phyloP scores from a whole-genome alignment of 2,113 vertebrate species.

The Tachycineta bicolor region DNA sequence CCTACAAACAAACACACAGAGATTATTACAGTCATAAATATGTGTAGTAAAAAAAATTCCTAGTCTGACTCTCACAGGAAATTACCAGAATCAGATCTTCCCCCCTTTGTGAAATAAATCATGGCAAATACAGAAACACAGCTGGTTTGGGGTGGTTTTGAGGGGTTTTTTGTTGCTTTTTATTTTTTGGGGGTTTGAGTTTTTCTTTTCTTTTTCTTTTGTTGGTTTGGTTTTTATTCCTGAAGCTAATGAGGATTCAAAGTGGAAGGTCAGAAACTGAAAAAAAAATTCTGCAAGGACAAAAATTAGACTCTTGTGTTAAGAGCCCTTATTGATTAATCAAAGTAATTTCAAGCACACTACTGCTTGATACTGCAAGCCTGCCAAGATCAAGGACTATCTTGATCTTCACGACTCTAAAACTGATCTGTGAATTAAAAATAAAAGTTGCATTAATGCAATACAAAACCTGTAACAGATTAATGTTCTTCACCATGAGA shows the following conservation, averaged over 20 bases:
- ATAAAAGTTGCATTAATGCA: background rate
- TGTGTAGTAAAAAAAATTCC: background rate
- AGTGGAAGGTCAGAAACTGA: background rate
- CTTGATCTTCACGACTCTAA: background rate
- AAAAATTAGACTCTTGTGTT: background rate
- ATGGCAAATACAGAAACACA: background rate
- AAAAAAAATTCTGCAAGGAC: background rate
- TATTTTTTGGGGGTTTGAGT: background rate
- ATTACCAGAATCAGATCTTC: background rate
- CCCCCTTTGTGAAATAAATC: background rate
- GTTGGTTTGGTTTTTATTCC: background rate
- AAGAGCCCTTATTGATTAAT: background rate
- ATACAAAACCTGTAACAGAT: background rate
- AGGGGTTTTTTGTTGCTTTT: accelerated
- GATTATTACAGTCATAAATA: background rate
- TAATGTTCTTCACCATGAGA: background rate
- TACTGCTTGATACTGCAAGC: background rate
- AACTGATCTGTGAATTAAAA: background rate
- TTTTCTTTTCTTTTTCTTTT: background rate
- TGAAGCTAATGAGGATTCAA: background rate
- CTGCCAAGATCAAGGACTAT: background rate
- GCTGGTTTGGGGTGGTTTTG: accelerated
- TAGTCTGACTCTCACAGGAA: background rate
- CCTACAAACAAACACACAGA: background rate
- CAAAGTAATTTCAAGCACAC: conserved; percentile 3